Evolutionary conservation across 1,140 invertebrate species (phyloP), one percentile per base, ranked within the genome.

Genomic region (Scaptomyza graminum): DNA sequence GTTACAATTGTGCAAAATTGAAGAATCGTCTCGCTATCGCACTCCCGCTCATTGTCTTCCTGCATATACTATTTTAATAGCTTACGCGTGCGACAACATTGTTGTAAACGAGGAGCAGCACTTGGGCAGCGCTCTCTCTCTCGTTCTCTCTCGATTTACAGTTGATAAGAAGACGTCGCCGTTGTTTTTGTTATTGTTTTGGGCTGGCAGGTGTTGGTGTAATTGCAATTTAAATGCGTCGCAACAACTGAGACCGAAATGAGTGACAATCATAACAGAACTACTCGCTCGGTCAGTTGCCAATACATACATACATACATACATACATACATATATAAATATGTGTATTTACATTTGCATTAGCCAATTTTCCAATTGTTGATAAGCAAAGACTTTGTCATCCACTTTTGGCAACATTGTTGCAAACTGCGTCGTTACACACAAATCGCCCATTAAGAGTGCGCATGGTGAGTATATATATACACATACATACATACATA

Each of bases 41-140:
- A 25, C 9, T 55, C 22, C 0, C 31, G 11, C 9, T 12, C 56
- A 16, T 18, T 9, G 11, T 6, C 51, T 46, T 18, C 11, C 5
- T 59, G 64, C 60, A 74, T 67, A 80, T 5, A 25, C 5, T 25
- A 25, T 5, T 85, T 85, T 68, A 74, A 84, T 62, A 39, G 65
- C 56, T 69, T 85, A 80, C 81, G 77, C 82, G 82, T 85, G 81
- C 62, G 52, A 55, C 57, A 73, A 85, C 81, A 85, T 63, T 72
- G 81, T 81, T 13, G 5, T 5, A 11, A 12, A 12, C 5, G 12
- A 28, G 25, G 9, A 16, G 49, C 18, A 22, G 18, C 18, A 7
- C 13, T 7, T 18, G 39, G 54, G 44, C 54, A 39, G 22, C 57
- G 7, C 31, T 34, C 7, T 37, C 50, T 28, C 31, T 34, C 31